These are phyloP conservation scores for Salvelinus sp. DNA, from an alignment of 2,113 vertebrate genomes.

Conservation along the genomic window DNA sequence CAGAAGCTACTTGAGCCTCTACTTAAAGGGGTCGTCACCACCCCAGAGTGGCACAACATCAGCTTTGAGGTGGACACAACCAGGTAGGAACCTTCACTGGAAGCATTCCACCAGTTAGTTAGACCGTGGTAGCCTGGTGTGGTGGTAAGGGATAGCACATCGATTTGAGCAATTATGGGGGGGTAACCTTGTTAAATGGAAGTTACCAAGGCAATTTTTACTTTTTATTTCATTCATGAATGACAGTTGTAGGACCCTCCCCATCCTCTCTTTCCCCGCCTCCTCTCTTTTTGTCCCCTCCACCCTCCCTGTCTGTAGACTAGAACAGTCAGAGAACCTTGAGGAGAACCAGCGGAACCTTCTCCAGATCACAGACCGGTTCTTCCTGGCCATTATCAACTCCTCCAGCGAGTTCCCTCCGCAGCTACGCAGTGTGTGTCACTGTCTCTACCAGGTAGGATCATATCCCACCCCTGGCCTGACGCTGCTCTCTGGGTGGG, in stretches of 20 bases:
- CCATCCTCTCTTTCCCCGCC: too few relatives aligned
- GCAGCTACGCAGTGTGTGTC: conserved; percentile 97
- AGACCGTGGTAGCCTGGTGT: too few relatives aligned
- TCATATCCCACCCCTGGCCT: background rate
- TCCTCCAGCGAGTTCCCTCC: conserved; percentile 95
- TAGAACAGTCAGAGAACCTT: conserved; percentile 88
- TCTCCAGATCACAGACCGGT: conserved; percentile 94
- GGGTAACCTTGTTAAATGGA: background rate
- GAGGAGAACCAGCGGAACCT: conserved; percentile 95
- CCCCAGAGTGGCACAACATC: conserved; percentile 81
- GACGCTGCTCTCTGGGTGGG: conserved; percentile 18
- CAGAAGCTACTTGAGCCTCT: conserved; percentile 95
- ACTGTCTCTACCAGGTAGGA: conserved; percentile 96
- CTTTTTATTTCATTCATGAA: too few relatives aligned
- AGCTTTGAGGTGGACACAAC: conserved; percentile 98
- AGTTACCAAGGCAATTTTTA: too few relatives aligned
- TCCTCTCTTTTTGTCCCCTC: too few relatives aligned
- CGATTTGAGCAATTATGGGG: too few relatives aligned
- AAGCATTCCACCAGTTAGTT: background rate
- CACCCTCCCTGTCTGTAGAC: conserved; percentile 63
- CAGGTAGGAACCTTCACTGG: conserved; percentile 72
- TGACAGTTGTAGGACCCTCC: too few relatives aligned
- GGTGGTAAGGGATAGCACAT: too few relatives aligned
- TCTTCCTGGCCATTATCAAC: conserved; percentile 94
- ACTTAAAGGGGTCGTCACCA: conserved; percentile 87